These are phyloP conservation scores for Platalea minor DNA, from an alignment of 2,797 vertebrate genomes.

Conservation along the genomic window DNA sequence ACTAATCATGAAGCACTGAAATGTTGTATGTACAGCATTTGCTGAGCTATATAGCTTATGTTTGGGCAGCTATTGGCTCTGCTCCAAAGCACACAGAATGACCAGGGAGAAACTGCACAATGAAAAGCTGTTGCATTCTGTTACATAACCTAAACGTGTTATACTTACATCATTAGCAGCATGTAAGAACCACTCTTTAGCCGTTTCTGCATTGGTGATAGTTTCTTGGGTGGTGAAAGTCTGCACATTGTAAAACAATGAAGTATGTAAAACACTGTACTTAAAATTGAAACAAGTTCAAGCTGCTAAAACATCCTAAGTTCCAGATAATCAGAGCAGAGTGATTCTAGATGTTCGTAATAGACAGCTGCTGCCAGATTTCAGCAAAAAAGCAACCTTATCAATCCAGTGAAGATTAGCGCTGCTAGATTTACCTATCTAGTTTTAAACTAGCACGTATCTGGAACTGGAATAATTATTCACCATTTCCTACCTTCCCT, in stretches of 20 bases:
- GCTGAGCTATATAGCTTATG: neutral
- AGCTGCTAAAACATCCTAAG: neutral
- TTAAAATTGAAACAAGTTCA: neutral
- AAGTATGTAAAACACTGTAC: neutral
- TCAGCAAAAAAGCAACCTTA: neutral
- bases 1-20: neutral
- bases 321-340: neutral
- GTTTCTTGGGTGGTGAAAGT: conserved; percentile 98
- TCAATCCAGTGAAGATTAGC: neutral
- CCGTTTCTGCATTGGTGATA: conserved; percentile 95
- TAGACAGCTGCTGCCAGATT: neutral
- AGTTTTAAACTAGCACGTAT: neutral
- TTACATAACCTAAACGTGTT: neutral
- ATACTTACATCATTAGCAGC: conserved; percentile 88
- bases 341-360: neutral
- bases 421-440: neutral
- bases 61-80: neutral
- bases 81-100: neutral
- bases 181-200: conserved; percentile 91
- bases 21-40: neutral
- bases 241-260: conserved; percentile 61
- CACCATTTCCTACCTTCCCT: neutral
- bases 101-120: neutral
- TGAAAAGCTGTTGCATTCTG: neutral
- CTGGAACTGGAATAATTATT: neutral